A percentile compares a stretch with the other conserved stretches of the same genome.
These are phyloP conservation scores for Leptopterna dolabrata DNA, from an alignment of 2,888 invertebrate species.

Conservation along the genomic window DNA sequence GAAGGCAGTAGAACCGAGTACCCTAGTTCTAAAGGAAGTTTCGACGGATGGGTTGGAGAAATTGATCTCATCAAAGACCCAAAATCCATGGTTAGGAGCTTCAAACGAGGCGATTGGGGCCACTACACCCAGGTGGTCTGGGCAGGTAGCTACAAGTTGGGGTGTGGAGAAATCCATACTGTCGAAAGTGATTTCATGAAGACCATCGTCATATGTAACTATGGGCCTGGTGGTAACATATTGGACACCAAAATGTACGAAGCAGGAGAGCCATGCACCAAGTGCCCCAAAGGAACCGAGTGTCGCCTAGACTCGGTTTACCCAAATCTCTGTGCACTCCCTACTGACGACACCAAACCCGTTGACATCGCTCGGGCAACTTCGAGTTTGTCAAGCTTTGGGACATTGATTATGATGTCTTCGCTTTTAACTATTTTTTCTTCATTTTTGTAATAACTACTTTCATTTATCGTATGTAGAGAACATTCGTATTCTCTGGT, in stretches of 20 bases:
- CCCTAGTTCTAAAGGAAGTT: background rate
- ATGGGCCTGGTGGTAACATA: conserved; percentile 38
- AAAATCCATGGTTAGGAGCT: background rate
- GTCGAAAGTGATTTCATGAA: background rate
- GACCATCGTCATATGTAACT: conserved; percentile 48
- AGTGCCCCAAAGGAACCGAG: conserved; percentile 11
- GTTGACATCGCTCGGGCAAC: background rate
- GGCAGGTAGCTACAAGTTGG: conserved; percentile 42
- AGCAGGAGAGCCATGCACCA: background rate
- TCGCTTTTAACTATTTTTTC: too few relatives aligned
- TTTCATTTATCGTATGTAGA: too few relatives aligned
- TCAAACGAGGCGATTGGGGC: background rate
- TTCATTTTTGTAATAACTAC: too few relatives aligned
- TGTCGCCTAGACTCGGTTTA: background rate
- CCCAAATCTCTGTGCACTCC: conserved; percentile 8
- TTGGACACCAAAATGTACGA: conserved; percentile 6
- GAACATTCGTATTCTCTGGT: too few relatives aligned
- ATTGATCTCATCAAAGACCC: background rate
- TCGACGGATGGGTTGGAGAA: conserved; percentile 44
- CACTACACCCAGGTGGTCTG: conserved; percentile 52
- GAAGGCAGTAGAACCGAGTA: background rate
- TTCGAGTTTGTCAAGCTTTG: background rate
- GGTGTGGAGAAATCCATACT: conserved; percentile 13
- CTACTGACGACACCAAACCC: background rate
- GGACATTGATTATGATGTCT: too few relatives aligned